A percentile compares a stretch with the other conserved stretches of the same genome.
phyloP scores from a whole-genome alignment of 2,797 vertebrate species.

The Mastacembelus armatus region DNA sequence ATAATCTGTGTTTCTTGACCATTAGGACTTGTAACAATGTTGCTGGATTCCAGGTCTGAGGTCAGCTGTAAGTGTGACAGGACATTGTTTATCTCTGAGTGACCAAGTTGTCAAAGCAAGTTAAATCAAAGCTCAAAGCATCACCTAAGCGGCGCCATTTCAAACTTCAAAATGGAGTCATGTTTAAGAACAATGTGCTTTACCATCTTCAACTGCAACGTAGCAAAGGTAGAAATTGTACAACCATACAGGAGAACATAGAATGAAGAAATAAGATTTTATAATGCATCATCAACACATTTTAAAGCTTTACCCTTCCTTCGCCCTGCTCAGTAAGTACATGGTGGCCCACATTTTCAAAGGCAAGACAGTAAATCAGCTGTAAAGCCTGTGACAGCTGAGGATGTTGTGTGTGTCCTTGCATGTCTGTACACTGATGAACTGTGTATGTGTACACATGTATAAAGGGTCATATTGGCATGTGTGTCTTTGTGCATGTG shows the following conservation, averaged over 20 bases:
- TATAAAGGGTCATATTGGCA: constrained; percentile 34
- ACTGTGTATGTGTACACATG: constrained; percentile 21
- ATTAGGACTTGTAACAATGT: neutral
- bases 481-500: constrained; percentile 17
- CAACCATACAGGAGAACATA: neutral
- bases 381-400: constrained; percentile 72
- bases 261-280: constrained; percentile 38
- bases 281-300: constrained; percentile 6
- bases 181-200: constrained; percentile 19
- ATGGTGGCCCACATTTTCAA: constrained; percentile 61
- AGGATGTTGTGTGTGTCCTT: constrained; percentile 29
- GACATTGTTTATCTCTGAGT: neutral
- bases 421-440: constrained; percentile 30
- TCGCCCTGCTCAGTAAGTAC: constrained; percentile 41
- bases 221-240: constrained; percentile 18
- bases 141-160: constrained; percentile 11
- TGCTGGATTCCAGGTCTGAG: neutral
- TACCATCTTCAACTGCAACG: constrained; percentile 1
- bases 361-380: constrained; percentile 74
- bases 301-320: constrained; percentile 48
- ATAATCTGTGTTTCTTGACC: neutral
- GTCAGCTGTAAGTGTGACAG: neutral
- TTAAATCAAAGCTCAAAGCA: constrained; percentile 33
- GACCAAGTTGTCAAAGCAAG: constrained; percentile 10
- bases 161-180: constrained; percentile 18